phyloP scores from a whole-genome alignment of 2,888 invertebrate species.

The Liposcelis brunnea region DNA sequence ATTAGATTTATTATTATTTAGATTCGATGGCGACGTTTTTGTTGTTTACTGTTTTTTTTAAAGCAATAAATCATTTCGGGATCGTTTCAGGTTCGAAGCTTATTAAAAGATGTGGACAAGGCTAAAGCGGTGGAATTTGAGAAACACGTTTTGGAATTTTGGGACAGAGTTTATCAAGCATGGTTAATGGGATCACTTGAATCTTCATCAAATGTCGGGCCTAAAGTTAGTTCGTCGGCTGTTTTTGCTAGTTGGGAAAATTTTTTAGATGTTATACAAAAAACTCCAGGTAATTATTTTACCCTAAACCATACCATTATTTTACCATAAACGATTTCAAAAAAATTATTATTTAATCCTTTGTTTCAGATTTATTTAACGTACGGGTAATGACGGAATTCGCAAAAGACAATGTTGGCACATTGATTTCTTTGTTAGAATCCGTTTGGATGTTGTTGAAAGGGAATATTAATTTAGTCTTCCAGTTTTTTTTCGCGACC shows the following conservation, averaged over 20 bases:
- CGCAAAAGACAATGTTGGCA: conserved; percentile 79
- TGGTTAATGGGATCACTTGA: conserved; percentile 59
- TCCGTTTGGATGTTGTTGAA: conserved; percentile 80
- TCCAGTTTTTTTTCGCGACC: conserved; percentile 72
- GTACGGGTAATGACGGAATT: conserved; percentile 58
- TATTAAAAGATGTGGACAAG: conserved; percentile 63
- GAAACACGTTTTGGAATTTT: conserved; percentile 74
- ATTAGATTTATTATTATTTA: conserved; percentile 15
- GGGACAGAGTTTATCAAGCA: conserved; percentile 85
- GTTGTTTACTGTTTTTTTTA: conserved; percentile 12
- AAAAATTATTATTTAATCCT: conserved; percentile 9
- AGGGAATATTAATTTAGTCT: conserved; percentile 72
- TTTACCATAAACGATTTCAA: not conserved
- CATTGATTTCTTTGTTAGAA: conserved; percentile 68
- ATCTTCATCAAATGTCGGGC: conserved; percentile 39
- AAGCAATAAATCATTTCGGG: too few species aligned
- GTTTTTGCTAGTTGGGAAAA: conserved; percentile 55
- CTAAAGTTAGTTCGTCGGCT: conserved; percentile 54
- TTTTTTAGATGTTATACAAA: conserved; percentile 51
- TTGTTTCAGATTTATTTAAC: conserved; percentile 45
- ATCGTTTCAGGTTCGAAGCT: conserved; percentile 55
- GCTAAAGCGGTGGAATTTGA: conserved; percentile 63
- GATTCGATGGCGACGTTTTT: not conserved
- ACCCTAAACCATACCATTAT: not conserved
- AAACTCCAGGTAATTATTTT: conserved; percentile 45